Conservation (phyloP, 92 coral and sea anemone genomes). For the Heliopora coerulea region DNA sequence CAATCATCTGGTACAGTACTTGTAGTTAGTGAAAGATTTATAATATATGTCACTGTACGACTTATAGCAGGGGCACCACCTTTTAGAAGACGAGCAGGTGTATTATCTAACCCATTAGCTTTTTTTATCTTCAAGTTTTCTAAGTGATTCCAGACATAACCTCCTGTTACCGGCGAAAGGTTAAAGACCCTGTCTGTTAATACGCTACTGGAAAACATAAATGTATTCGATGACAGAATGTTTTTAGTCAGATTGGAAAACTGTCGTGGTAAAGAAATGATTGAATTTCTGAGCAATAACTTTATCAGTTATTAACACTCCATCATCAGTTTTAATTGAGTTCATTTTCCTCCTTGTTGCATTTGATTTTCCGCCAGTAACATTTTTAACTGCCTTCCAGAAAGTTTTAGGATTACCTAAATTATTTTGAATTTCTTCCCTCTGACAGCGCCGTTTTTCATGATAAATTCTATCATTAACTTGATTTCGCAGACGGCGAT, state of each 20-base stretch:
- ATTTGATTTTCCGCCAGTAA: too few relatives aligned
- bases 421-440: not conserved
- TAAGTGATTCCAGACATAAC: not conserved
- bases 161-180: not conserved
- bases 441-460: not conserved
- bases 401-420: not conserved
- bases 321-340: not conserved
- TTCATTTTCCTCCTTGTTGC: not conserved
- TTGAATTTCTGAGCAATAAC: slow-evolving; percentile 15
- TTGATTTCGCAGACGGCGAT: not conserved
- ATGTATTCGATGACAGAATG: not conserved
- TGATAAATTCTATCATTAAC: not conserved
- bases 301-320: not conserved
- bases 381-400: not conserved
- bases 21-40: slow-evolving; percentile 9
- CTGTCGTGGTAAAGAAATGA: not conserved
- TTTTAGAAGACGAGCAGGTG: slow-evolving; percentile 10
- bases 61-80: slow-evolving; percentile 17
- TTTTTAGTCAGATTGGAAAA: not conserved
- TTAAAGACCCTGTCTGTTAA: slow-evolving; percentile 6
- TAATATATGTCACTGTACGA: not conserved
- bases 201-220: not conserved
- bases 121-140: not conserved
- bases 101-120: slow-evolving; percentile 2
- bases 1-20: not conserved